These are phyloP conservation scores for Scomber colias DNA, from an alignment of 2,113 vertebrate species.

Conservation along the genomic window DNA sequence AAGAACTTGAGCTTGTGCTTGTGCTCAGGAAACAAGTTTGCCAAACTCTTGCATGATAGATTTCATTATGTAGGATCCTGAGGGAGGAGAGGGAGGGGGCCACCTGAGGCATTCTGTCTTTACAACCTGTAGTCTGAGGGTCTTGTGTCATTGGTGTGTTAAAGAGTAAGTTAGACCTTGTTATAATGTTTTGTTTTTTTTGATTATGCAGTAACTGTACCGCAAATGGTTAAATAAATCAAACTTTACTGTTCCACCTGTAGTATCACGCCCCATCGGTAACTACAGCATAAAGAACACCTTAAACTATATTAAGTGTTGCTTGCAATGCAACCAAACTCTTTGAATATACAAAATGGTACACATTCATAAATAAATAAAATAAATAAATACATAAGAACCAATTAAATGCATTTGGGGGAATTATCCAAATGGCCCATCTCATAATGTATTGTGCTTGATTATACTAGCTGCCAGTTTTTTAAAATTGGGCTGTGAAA, in stretches of 20 bases:
- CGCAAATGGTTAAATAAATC: not conserved
- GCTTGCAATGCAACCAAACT: not conserved
- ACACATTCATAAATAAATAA: not conserved
- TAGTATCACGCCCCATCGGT: not conserved
- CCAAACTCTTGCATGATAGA: constrained; percentile 53
- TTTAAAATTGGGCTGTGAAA: not conserved
- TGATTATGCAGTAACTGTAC: not conserved
- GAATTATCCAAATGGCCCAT: not conserved
- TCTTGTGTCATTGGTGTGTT: not conserved
- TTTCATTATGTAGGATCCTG: constrained; percentile 28
- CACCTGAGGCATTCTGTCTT: not conserved
- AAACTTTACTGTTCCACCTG: no score
- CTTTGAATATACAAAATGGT: not conserved
- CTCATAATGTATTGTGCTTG: not conserved
- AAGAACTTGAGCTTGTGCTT: not conserved
- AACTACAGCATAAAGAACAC: not conserved
- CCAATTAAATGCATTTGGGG: not conserved
- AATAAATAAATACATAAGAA: not conserved
- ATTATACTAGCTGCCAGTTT: not conserved
- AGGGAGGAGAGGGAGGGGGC: constrained; percentile 30
- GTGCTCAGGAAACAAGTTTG: constrained; percentile 32
- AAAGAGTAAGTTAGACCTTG: not conserved
- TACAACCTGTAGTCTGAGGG: not conserved
- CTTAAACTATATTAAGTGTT: not conserved
- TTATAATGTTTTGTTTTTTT: no score